Base-by-base conservation (phyloP, 2,888 invertebrate species). In the Pardosa pseudoannulata region DNA sequence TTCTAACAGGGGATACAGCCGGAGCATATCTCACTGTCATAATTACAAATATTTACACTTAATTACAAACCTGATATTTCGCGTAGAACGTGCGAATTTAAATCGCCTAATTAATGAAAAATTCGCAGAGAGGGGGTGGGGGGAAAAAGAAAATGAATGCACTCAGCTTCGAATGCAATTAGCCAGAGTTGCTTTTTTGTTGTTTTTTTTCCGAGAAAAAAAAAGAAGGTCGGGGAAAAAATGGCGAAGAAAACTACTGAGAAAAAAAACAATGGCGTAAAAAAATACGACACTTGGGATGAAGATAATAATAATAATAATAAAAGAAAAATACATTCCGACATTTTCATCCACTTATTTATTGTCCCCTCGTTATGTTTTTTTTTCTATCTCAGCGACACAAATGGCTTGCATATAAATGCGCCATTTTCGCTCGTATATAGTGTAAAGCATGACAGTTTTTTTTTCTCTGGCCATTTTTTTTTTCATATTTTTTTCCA, bases 21-120 rank as follows among this genome's bases (percentile, higher is more conserved):
- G 23, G 3, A 11, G 11, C 41, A 46, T 9, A 9, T 5, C 41
- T 56, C 23, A 19, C 16, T 56, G 19, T 56, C 23, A 56, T 56
- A 56, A 56, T 56, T 56, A 56, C 16, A 56, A 56, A 56, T 56
- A 56, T 56, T 56, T 56, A 56, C 56, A 56, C 23, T 23, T 56
- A 56, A 56, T 56, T 56, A 56, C 56, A 56, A 23, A 19, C 23
- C 16, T 23, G 56, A 23, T 23, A 23, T 23, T 56, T 6, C 46
- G 2, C 16, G 62, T 64, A 28, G 23, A 74, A 50, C 13, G 39
- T n/a, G 16, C 71, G 83, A 85, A 85, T 85, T 78, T 85, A 85
- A 85, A 85, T 85, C 78, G 73, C 73, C 29, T 76, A 78, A 85
- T 85, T 78, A 85, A 85, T 85, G 78, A 73, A 73, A 85, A 73